Base-by-base conservation (phyloP, 2,113 vertebrate genomes). In the Neotoma lepida region DNA sequence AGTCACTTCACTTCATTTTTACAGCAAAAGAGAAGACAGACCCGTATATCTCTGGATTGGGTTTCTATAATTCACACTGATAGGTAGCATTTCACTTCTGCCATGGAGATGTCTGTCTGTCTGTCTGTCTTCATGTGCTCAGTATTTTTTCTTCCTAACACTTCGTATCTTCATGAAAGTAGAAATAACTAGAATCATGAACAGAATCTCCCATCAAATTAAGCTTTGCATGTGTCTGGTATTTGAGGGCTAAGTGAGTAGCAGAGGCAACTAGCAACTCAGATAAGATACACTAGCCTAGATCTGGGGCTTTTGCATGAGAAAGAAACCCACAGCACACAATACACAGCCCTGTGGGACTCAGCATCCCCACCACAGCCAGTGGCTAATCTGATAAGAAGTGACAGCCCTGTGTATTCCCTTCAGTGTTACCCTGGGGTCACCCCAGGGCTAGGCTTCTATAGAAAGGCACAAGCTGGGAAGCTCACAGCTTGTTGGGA, bases 171-270 rank as follows among this genome's bases (percentile, higher is more conserved):
- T 88, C 44, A 66, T 51, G 61, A 94, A 91, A 73, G 68, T 33
- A 14, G 18, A 94, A 89, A 86, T 93, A 94, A 86, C 73, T 89
- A 66, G 39, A 86, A 86, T 68, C 77, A 89, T 56, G 33, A 92
- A 71, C 51, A 33, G 1, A 14, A 93, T 86, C 24, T 93, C 58
- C 88, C 81, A 86, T 64, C 46, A 76, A 89, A 56, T 73, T 41
- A 73, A 86, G 41, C 24, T 85, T 18, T 84, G 44, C 22, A 35
- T 56, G 39, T 44, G 88, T 81, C 51, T 76, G 28, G 18, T 64
- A 44, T 61, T 20, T 71, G 18, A 77, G 44, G 44, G 20, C 30
- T 86, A 92, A n/a, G 41, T 6, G 28, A 30, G 44, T 66, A 63
- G 41, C 20, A 63, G 88, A 26, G 71, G 70, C 28, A 26, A 46